A percentile compares a stretch with the other conserved stretches of the same genome.
phyloP scores from a whole-genome alignment of 2,888 invertebrate species.

The Trichopria drosophilae region DNA sequence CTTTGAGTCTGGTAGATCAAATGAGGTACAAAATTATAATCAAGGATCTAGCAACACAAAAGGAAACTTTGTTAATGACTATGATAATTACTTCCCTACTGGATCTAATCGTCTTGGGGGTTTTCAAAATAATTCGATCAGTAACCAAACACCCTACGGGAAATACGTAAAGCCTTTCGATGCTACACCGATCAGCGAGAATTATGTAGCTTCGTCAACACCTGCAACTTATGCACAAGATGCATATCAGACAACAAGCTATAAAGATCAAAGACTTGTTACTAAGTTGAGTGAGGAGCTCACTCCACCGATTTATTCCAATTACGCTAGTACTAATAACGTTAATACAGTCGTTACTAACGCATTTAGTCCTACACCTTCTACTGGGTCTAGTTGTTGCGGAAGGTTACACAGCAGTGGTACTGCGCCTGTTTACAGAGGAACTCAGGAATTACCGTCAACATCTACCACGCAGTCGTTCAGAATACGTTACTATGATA shows the following conservation, averaged over 20 bases:
- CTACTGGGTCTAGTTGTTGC: neutral
- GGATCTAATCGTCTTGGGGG: constrained; percentile 48
- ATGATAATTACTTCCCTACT: constrained; percentile 52
- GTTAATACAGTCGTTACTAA: constrained; percentile 10
- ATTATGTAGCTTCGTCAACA: constrained; percentile 51
- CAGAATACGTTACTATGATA: constrained; percentile 48
- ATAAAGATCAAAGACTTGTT: constrained; percentile 8
- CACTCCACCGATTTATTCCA: constrained; percentile 30
- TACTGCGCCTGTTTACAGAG: constrained; percentile 29
- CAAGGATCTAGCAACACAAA: constrained; percentile 30
- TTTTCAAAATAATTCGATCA: constrained; percentile 59
- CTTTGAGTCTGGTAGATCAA: constrained; percentile 44
- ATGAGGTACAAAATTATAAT: constrained; percentile 33
- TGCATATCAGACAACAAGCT: constrained; percentile 22
- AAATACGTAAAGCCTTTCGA: constrained; percentile 60
- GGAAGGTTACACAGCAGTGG: constrained; percentile 1
- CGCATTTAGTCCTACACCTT: neutral
- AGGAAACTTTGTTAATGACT: constrained; percentile 40
- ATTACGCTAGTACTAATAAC: constrained; percentile 14
- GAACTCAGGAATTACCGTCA: constrained; percentile 18
- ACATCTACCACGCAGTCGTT: constrained; percentile 44
- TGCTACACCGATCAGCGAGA: constrained; percentile 54
- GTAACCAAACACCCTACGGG: constrained; percentile 59
- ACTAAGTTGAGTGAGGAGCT: constrained; percentile 31
- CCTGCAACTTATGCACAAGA: constrained; percentile 45